phyloP scores from a whole-genome alignment of 2,888 invertebrate genomes.

The Limnephilus marmoratus region DNA sequence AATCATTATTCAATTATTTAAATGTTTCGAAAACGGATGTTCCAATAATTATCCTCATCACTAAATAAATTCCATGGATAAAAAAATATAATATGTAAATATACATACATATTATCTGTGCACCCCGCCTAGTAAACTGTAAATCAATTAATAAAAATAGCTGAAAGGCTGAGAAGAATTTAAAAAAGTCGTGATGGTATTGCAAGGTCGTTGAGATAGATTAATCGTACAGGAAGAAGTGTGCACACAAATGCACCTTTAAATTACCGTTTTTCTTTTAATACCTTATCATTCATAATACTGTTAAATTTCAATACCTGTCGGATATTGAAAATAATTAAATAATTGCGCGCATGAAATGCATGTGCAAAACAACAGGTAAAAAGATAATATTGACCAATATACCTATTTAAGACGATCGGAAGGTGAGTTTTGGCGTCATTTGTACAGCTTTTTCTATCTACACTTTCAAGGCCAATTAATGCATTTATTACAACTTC shows the following conservation, averaged over 20 bases:
- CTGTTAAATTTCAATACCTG: background rate
- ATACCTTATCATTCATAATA: background rate
- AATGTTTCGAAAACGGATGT: background rate
- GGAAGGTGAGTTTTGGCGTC: too few species aligned
- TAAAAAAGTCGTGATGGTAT: background rate
- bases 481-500: too few species aligned
- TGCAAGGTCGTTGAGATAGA: background rate
- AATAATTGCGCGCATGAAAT: too few species aligned
- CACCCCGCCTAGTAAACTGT: background rate
- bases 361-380: too few species aligned
- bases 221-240: background rate
- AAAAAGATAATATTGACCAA: too few species aligned
- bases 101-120: too few species aligned
- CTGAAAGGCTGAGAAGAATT: background rate
- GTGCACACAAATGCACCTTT: background rate
- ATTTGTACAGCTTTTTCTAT: too few species aligned
- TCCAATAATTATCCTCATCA: background rate
- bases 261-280: background rate
- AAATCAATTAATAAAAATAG: background rate
- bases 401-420: too few species aligned
- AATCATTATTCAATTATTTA: background rate
- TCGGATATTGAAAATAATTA: background rate
- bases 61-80: background rate
- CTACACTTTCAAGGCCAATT: too few species aligned
- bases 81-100: too few species aligned